Base-by-base conservation (phyloP, 2,888 invertebrate species). In the Pyrocoelia pectoralis region DNA sequence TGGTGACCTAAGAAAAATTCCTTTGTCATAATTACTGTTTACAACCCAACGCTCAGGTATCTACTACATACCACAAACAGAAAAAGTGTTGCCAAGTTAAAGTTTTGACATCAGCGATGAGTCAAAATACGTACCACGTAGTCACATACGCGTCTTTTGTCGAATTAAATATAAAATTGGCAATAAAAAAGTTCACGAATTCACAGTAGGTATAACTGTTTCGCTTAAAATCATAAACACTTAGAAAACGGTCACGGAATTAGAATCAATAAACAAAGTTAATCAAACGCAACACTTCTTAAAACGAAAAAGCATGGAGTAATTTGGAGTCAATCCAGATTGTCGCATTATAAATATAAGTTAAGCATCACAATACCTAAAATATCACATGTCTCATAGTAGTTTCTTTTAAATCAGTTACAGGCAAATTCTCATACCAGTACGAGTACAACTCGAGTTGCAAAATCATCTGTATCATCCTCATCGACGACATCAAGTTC, bases 401-500 rank as follows among this genome's bases (percentile, higher is more conserved):
- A 24, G 52, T 49, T 55, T 38, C 65, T 67, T 65, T 67, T 65
- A 59, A 61, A 73, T 65, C 71, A 78, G 78, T 76, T 80, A 69
- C 80, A 80, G 76, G 76, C 87, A 72, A 89, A 87, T 77, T 84
- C 85, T 52, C 85, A 87, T 65, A 85, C 84, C 56, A 85, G 85
- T 77, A 87, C 85, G 73, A 87, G 86, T 68, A 84, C 86, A 70
- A 87, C 77, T 53, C 75, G 79, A 67, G 78, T 80, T 29, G 72
- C 72, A 43, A 74, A 74, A 82, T 69, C 69, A 57, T 69, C 73
- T 1, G 68, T 73, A 18, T 71, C 76, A 46, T 78, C 80, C 63
- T 69, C 76, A 52, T 78, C 80, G 63, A 80, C 85, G 83, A 83
- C 86, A 83, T 79, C 83, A 84, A 85, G 75, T 61, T 72, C 76